These are phyloP conservation scores for Drosophila pseudotalamancana DNA, from an alignment of 2,888 invertebrate genomes.

Conservation along the genomic window DNA sequence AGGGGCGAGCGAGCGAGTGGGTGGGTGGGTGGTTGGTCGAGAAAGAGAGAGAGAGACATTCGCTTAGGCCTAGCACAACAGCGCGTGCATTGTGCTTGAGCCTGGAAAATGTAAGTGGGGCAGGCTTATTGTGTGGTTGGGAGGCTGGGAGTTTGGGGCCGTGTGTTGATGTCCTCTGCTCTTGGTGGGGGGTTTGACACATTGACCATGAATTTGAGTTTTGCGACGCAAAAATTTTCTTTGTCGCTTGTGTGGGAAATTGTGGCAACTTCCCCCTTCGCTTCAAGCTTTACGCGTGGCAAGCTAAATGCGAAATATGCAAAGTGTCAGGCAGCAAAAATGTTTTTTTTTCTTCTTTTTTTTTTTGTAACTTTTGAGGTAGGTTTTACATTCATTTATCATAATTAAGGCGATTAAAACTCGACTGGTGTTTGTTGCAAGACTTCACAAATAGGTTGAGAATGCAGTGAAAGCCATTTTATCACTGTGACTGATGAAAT, in stretches of 20 bases:
- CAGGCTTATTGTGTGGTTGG: conserved; percentile 18
- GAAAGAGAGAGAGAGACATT: conserved; percentile 2
- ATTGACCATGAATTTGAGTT: conserved; percentile 72
- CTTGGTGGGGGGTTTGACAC: conserved; percentile 62
- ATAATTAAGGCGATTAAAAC: conserved; percentile 43
- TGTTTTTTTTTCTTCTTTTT: too few species aligned
- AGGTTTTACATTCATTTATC: conserved; percentile 46
- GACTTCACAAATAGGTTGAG: background rate
- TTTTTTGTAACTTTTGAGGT: conserved; percentile 37
- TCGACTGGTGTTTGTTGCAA: conserved; percentile 2
- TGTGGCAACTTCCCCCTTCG: background rate
- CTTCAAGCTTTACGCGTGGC: background rate
- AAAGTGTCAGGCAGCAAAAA: conserved; percentile 11
- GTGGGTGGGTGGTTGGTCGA: background rate
- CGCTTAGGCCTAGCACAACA: conserved; percentile 70
- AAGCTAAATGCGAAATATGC: conserved; percentile 13
- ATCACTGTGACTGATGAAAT: conserved; percentile 52
- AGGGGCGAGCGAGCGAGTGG: background rate
- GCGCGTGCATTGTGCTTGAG: conserved; percentile 53
- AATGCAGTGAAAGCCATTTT: conserved; percentile 27
- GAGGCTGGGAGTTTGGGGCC: conserved; percentile 9
- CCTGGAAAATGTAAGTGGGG: conserved; percentile 1
- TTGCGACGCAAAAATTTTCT: conserved; percentile 13
- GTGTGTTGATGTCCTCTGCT: background rate
- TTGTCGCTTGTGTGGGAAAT: background rate